Percentiles rank a stretch among this genome's conserved stretches.
phyloP scores from a whole-genome alignment of 2,797 vertebrate species.

The Saxicola maurus region DNA sequence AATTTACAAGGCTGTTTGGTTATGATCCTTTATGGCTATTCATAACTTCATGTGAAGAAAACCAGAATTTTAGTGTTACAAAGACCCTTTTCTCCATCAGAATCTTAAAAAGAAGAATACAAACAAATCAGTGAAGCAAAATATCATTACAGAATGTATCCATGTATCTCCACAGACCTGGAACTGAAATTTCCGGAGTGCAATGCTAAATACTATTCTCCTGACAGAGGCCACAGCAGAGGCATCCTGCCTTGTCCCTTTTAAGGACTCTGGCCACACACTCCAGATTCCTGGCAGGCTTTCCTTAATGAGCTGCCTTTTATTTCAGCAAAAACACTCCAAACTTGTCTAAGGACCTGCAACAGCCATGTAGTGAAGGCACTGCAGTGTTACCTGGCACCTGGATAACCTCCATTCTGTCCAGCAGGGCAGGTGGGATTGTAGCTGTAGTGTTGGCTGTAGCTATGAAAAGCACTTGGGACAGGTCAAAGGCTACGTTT shows the following conservation, averaged over 20 bases:
- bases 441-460: slow-evolving; percentile 92
- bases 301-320: neutral
- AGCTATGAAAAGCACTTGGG: slow-evolving; percentile 97
- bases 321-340: neutral
- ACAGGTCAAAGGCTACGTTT: slow-evolving; percentile 96
- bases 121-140: neutral
- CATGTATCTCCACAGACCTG: neutral
- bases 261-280: neutral
- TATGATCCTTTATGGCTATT: neutral
- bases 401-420: slow-evolving; percentile 95
- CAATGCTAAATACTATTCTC: neutral
- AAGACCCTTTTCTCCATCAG: neutral
- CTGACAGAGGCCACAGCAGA: neutral
- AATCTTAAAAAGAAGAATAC: neutral
- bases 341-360: neutral
- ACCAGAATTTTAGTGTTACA: neutral
- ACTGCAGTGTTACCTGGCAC: slow-evolving; percentile 84
- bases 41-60: neutral
- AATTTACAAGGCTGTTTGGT: neutral
- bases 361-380: neutral
- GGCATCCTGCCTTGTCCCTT: neutral
- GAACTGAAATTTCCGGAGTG: neutral
- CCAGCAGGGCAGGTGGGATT: slow-evolving; percentile 90
- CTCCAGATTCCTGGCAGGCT: neutral
- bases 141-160: neutral